These are phyloP conservation scores for Brevimyrus niger DNA, from an alignment of 2,113 vertebrate species.

Conservation along the genomic window DNA sequence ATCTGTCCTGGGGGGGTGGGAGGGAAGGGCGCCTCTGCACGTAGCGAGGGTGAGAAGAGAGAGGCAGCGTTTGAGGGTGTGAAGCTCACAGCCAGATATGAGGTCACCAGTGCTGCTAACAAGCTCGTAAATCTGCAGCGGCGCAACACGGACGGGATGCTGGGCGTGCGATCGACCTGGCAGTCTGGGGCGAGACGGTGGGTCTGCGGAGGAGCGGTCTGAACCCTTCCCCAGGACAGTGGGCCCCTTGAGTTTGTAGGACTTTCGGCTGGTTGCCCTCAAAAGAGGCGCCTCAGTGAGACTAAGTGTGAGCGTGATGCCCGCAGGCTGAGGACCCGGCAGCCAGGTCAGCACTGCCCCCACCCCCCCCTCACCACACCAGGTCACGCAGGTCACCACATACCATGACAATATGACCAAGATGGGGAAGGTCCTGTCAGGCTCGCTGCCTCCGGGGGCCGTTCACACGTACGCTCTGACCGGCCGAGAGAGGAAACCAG, in stretches of 20 bases:
- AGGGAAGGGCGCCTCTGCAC: neutral
- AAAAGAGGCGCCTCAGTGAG: neutral
- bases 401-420: neutral
- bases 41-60: neutral
- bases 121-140: conserved; percentile 40
- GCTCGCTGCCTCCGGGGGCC: neutral
- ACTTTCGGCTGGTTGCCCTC: neutral
- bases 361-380: too few relatives aligned
- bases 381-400: neutral
- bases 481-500: neutral
- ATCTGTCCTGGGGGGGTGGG: neutral
- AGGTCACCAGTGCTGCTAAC: conserved; percentile 41
- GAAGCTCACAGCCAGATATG: conserved; percentile 34
- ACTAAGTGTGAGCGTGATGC: neutral
- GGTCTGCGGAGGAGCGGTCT: neutral
- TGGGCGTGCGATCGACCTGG: neutral
- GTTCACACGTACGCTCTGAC: neutral
- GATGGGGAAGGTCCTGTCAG: neutral
- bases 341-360: neutral
- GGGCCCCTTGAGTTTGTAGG: neutral
- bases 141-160: neutral
- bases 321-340: neutral
- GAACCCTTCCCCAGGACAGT: neutral
- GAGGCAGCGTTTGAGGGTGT: neutral
- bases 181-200: neutral